Evolutionary conservation across 2,113 vertebrate species (phyloP).

Genomic region (Pelmatolapia mariae): DNA sequence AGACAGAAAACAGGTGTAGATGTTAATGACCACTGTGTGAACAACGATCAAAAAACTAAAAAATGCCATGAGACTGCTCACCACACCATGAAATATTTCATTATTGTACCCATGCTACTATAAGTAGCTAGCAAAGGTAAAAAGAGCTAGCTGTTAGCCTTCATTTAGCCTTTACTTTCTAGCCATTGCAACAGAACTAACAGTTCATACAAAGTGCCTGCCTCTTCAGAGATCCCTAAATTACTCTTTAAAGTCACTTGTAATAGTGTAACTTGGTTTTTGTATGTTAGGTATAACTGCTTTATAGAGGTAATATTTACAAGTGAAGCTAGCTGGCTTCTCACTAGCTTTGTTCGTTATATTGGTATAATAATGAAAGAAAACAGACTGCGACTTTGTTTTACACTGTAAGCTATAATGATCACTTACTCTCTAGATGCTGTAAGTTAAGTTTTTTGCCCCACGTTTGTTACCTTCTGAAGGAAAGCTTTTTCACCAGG

Average conservation of each 20-base stretch:
- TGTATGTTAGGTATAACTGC: neutral
- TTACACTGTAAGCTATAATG: neutral
- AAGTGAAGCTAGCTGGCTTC: neutral
- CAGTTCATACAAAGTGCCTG: neutral
- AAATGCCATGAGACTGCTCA: neutral
- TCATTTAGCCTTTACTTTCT: neutral
- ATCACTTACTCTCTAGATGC: neutral
- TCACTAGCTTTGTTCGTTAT: neutral
- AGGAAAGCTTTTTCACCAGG: neutral
- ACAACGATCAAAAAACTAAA: neutral
- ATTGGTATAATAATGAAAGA: neutral
- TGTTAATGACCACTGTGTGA: neutral
- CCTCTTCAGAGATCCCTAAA: neutral
- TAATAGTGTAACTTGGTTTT: neutral
- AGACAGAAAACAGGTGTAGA: rapidly evolving
- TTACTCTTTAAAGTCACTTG: neutral
- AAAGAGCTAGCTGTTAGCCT: neutral
- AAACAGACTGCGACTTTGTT: neutral
- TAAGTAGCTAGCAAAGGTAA: neutral
- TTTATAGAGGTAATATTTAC: neutral
- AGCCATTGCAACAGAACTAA: neutral
- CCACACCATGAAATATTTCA: neutral
- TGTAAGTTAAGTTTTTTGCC: neutral
- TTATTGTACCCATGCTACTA: neutral
- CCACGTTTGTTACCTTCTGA: neutral